phyloP scores from a whole-genome alignment of 1,140 invertebrate genomes.

The Camponotus pennsylvanicus region DNA sequence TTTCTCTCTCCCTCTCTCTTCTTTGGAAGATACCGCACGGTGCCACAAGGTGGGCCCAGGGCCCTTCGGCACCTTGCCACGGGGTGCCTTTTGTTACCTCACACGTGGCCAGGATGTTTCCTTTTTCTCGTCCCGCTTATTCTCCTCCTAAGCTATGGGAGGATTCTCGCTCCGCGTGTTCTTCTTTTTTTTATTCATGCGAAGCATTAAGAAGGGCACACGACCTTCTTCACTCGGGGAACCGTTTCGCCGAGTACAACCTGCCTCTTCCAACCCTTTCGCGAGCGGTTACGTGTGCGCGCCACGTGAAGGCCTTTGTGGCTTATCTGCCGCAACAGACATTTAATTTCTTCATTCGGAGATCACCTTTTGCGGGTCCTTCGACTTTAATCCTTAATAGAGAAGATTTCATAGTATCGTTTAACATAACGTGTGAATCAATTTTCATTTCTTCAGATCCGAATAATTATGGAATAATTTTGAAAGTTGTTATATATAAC shows the following conservation, averaged over 20 bases:
- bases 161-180: not conserved
- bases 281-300: constrained; percentile 50
- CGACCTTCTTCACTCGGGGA: constrained; percentile 76
- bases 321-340: constrained; percentile 43
- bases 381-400: not conserved
- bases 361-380: not conserved
- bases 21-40: constrained; percentile 59
- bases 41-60: constrained; percentile 64
- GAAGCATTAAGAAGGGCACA: constrained; percentile 73
- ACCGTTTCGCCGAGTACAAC: constrained; percentile 61
- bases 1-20: constrained; percentile 25
- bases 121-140: constrained; percentile 40
- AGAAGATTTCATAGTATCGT: not conserved
- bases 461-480: constrained; percentile 14
- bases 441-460: not conserved
- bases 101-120: constrained; percentile 83
- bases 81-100: constrained; percentile 80
- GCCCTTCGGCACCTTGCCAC: constrained; percentile 82
- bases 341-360: constrained; percentile 53
- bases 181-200: constrained; percentile 31
- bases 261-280: constrained; percentile 49
- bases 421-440: not conserved
- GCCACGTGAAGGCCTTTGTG: constrained; percentile 40
- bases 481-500: not conserved
- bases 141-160: not conserved